A percentile compares a stretch with the other conserved stretches of the same genome.
Evolutionary conservation across 2,113 vertebrate genomes (phyloP).

Genomic region (Leucopsar rothschildi): DNA sequence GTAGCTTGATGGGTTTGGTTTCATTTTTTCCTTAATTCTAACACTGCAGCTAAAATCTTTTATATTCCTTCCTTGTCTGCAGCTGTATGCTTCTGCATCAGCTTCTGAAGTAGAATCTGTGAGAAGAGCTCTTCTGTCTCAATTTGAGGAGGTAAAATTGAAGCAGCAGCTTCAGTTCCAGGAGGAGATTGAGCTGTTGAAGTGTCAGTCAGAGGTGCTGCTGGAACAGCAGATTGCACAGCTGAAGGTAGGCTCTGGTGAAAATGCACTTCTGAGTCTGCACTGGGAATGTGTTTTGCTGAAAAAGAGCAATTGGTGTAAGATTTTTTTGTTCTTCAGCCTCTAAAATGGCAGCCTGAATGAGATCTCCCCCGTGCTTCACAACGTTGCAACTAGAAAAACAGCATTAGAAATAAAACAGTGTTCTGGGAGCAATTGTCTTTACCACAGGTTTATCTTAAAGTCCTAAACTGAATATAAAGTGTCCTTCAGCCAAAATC

Average conservation of each 20-base stretch:
- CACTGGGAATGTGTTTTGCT: background rate
- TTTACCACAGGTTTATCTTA: background rate
- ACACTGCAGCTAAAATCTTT: background rate
- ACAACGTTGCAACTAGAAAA: background rate
- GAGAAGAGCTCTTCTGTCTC: slow-evolving; percentile 53
- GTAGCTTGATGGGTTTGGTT: background rate
- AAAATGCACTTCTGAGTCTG: background rate
- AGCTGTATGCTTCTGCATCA: slow-evolving; percentile 38
- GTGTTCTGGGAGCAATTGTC: background rate
- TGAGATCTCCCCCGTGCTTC: background rate
- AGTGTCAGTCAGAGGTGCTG: slow-evolving; percentile 76
- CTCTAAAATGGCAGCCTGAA: background rate
- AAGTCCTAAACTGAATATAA: background rate
- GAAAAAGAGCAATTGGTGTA: background rate
- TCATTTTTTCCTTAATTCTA: background rate
- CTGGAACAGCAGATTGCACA: slow-evolving; percentile 76
- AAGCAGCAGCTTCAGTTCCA: slow-evolving; percentile 76
- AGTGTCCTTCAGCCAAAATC: background rate
- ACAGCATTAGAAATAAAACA: background rate
- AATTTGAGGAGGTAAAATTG: slow-evolving; percentile 66
- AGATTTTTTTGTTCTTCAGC: background rate
- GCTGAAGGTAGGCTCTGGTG: slow-evolving; percentile 72
- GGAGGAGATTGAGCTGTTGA: slow-evolving; percentile 80
- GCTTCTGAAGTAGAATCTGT: slow-evolving; percentile 71
- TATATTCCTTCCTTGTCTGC: background rate